Evolutionary conservation across 1,140 invertebrate genomes (phyloP).

Genomic region (Bursaphelenchus mucronatus): DNA sequence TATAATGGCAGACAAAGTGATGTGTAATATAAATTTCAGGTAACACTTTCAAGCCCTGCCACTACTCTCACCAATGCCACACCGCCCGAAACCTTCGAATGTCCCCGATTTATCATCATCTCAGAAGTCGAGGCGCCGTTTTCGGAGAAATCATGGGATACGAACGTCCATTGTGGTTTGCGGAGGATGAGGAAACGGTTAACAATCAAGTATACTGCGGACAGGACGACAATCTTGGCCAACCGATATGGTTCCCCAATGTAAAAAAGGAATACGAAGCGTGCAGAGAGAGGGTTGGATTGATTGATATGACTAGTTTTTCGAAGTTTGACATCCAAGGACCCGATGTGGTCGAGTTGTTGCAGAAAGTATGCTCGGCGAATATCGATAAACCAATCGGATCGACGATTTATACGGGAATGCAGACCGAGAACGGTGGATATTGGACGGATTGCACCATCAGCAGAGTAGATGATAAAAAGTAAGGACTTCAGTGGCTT

Average conservation of each 20-base stretch:
- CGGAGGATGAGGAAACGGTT: conserved; percentile 64
- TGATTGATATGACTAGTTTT: conserved; percentile 96
- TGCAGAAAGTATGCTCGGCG: conserved; percentile 92
- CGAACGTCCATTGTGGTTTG: conserved; percentile 88
- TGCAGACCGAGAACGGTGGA: conserved; percentile 89
- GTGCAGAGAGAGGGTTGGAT: conserved; percentile 83
- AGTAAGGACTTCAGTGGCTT: conserved; percentile 68
- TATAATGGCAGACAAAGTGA: too few species aligned
- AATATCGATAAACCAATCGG: conserved; percentile 90
- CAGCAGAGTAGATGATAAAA: conserved; percentile 77
- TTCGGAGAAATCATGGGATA: conserved; percentile 98
- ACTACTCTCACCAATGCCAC: conserved; percentile 74
- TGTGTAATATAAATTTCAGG: conserved; percentile 33
- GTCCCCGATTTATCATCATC: conserved; percentile 88
- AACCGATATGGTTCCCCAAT: conserved; percentile 86
- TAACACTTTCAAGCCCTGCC: conserved; percentile 63
- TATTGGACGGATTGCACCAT: conserved; percentile 98
- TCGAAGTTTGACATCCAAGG: conserved; percentile 77
- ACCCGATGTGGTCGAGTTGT: conserved; percentile 78
- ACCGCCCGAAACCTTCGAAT: conserved; percentile 84
- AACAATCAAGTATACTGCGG: conserved; percentile 46
- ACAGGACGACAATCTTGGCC: conserved; percentile 63
- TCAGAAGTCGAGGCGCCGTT: conserved; percentile 84
- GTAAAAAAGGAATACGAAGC: conserved; percentile 84
- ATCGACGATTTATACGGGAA: conserved; percentile 91